Conservation (phyloP, 2,888 invertebrate species). For the Xanthia togata region DNA sequence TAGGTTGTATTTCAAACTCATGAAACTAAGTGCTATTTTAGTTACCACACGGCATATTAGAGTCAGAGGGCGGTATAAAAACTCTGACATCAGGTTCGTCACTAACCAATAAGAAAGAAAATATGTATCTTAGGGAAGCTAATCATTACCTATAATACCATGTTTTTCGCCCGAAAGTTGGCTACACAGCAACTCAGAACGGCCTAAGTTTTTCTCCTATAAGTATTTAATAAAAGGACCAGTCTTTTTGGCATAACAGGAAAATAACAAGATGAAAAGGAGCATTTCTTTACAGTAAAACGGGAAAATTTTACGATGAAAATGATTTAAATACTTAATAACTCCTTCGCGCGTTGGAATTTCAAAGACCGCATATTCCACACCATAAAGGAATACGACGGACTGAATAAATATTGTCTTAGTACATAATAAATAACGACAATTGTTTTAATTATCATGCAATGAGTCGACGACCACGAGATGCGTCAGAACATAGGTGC, state of each 20-base stretch:
- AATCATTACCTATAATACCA: neutral
- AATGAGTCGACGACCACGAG: conserved; percentile 61
- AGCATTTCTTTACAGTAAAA: neutral
- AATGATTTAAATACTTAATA: conserved; percentile 19
- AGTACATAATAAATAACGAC: conserved; percentile 49
- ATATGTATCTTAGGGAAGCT: neutral
- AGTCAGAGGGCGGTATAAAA: no score
- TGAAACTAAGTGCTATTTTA: neutral
- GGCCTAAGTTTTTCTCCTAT: neutral
- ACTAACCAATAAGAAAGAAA: no score
- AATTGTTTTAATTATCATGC: conserved; percentile 63
- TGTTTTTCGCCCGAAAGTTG: neutral
- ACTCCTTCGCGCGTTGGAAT: conserved; percentile 24
- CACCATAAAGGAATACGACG: conserved; percentile 39
- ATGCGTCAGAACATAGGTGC: conserved; percentile 67
- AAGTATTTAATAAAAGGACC: conserved; percentile 11
- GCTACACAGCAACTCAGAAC: neutral
- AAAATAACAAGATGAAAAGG: neutral
- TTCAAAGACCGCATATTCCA: conserved; percentile 30
- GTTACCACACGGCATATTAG: no score
- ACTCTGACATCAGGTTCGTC: no score
- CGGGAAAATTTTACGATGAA: neutral
- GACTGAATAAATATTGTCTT: conserved; percentile 49
- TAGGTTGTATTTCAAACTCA: conserved; percentile 22
- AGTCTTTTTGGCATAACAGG: neutral